Percentiles rank a stretch among this genome's conserved stretches.
These are phyloP conservation scores for Anthoscopus minutus DNA, from an alignment of 2,113 vertebrate species.

Conservation along the genomic window DNA sequence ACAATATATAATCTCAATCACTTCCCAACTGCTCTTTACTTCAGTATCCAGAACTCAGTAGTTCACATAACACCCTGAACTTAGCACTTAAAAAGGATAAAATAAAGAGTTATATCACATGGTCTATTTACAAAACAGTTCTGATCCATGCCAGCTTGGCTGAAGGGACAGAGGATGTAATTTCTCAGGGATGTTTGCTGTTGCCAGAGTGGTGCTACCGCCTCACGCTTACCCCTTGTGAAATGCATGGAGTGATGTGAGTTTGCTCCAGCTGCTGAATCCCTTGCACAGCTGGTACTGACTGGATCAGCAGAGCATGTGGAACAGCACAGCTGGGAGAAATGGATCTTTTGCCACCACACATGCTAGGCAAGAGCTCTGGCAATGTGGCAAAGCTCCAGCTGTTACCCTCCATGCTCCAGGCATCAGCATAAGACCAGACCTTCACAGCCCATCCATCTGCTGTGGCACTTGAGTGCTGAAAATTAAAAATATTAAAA, in stretches of 20 bases:
- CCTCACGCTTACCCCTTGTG: background rate
- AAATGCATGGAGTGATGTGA: background rate
- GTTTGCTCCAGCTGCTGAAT: background rate
- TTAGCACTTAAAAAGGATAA: background rate
- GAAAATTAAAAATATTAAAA: background rate
- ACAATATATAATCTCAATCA: background rate
- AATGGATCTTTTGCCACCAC: background rate
- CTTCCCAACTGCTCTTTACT: background rate
- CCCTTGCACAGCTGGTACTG: background rate
- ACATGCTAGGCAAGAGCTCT: background rate
- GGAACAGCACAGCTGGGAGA: background rate
- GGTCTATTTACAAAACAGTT: background rate
- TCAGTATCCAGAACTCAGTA: background rate
- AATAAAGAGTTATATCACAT: background rate
- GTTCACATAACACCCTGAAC: background rate
- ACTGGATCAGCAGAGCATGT: background rate
- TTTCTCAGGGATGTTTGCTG: background rate
- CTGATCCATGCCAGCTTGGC: fast-evolving
- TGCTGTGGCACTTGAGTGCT: background rate
- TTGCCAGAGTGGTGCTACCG: background rate
- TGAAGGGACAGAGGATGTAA: background rate
- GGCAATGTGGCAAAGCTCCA: background rate
- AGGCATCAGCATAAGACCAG: background rate
- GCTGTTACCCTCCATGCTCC: fast-evolving
- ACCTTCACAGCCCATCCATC: background rate